phyloP scores from a whole-genome alignment of 2,797 vertebrate genomes.

The Trachurus trachurus region DNA sequence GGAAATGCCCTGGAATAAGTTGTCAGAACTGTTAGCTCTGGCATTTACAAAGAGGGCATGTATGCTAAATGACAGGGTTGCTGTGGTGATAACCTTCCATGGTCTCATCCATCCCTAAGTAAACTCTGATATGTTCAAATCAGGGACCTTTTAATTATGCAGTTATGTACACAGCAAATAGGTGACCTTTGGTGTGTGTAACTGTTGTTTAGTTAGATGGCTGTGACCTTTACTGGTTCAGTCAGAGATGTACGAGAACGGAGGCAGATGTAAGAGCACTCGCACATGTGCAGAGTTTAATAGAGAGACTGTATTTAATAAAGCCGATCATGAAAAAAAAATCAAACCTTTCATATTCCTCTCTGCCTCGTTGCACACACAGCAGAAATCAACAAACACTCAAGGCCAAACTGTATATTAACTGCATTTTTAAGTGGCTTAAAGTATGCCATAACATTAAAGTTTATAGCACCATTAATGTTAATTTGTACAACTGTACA shows the following conservation, averaged over 20 bases:
- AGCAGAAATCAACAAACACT: background rate
- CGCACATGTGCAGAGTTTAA: slow-evolving; percentile 1
- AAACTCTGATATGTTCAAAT: slow-evolving; percentile 59
- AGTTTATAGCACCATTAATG: background rate
- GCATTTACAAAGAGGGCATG: slow-evolving; percentile 61
- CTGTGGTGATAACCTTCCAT: slow-evolving; percentile 65
- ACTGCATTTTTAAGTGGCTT: background rate
- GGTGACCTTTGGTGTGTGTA: slow-evolving; percentile 64
- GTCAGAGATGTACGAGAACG: slow-evolving; percentile 15
- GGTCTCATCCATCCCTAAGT: slow-evolving; percentile 36
- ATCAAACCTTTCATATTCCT: background rate
- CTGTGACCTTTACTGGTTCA: slow-evolving; percentile 67
- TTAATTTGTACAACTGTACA: background rate
- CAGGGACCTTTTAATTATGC: slow-evolving; percentile 67
- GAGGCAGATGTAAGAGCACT: background rate
- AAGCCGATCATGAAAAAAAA: background rate
- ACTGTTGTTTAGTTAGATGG: slow-evolving; percentile 61
- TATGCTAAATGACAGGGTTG: slow-evolving; percentile 54
- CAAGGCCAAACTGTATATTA: slow-evolving; percentile 1
- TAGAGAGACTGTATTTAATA: slow-evolving; percentile 10
- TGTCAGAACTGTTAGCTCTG: slow-evolving; percentile 59
- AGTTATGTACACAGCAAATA: slow-evolving; percentile 58
- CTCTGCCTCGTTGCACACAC: background rate
- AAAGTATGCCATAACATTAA: background rate
- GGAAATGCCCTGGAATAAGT: slow-evolving; percentile 45